A percentile compares a stretch with the other conserved stretches of the same genome.
Evolutionary conservation across 1,140 invertebrate species (phyloP).

Genomic region (Eciton burchellii): DNA sequence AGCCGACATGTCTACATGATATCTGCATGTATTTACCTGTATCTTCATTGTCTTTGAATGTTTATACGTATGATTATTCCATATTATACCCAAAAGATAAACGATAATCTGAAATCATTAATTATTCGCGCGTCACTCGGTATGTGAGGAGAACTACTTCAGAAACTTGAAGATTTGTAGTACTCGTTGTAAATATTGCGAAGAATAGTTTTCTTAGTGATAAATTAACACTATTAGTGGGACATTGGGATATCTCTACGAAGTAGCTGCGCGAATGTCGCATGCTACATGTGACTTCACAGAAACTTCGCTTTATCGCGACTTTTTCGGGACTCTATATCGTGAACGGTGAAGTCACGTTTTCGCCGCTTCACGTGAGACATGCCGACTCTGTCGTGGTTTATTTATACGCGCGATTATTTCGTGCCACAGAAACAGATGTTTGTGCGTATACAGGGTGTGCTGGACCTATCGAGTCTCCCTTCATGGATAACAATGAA

Average conservation of each 20-base stretch:
- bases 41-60: too few relatives aligned
- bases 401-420: constrained; percentile 54
- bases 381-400: constrained; percentile 35
- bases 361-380: constrained; percentile 49
- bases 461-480: constrained; percentile 7
- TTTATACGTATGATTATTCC: too few relatives aligned
- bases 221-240: neutral
- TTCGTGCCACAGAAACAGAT: constrained; percentile 46
- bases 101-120: too few relatives aligned
- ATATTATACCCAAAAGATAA: too few relatives aligned
- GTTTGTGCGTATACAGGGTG: constrained; percentile 45
- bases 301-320: neutral
- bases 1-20: too few relatives aligned
- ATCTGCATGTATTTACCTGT: too few relatives aligned
- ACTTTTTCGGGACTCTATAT: constrained; percentile 32
- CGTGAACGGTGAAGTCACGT: constrained; percentile 40
- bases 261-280: neutral
- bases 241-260: neutral
- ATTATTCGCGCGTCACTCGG: too few relatives aligned
- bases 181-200: too few relatives aligned
- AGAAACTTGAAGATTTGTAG: too few relatives aligned
- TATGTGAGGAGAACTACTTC: too few relatives aligned
- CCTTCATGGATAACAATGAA: neutral
- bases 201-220: neutral
- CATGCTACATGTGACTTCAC: neutral